Evolutionary conservation across 2,888 invertebrate genomes (phyloP).

Genomic region (Creontiades dilutus): DNA sequence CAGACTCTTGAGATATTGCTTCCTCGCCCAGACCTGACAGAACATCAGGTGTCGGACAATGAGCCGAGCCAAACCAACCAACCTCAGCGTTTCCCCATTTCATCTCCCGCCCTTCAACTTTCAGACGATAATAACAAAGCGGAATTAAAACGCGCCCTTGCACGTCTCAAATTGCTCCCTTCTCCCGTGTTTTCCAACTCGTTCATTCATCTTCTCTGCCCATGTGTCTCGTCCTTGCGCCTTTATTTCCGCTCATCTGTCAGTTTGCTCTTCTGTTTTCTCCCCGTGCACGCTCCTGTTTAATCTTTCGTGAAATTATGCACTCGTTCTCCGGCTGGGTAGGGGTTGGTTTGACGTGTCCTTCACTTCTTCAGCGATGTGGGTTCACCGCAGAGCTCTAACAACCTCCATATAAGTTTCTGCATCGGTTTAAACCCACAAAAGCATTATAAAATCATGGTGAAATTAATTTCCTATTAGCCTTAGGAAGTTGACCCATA

Average conservation of each 20-base stretch:
- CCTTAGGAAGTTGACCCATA: too few relatives aligned
- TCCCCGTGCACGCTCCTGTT: slow-evolving; percentile 45
- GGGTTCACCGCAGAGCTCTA: neutral
- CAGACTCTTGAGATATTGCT: slow-evolving; percentile 66
- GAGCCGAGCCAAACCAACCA: slow-evolving; percentile 8
- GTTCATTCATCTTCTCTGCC: slow-evolving; percentile 64
- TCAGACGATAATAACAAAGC: slow-evolving; percentile 58
- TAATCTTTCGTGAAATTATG: slow-evolving; percentile 56
- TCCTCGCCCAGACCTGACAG: slow-evolving; percentile 66
- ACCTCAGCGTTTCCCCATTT: slow-evolving; percentile 8
- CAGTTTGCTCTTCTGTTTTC: slow-evolving; percentile 34
- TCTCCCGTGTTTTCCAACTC: neutral
- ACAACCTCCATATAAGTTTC: too few relatives aligned
- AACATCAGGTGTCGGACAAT: slow-evolving; percentile 71
- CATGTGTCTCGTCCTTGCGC: slow-evolving; percentile 35
- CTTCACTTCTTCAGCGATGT: neutral
- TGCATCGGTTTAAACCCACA: too few relatives aligned
- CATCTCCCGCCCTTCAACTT: slow-evolving; percentile 12
- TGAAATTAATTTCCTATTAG: too few relatives aligned
- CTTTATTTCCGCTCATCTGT: slow-evolving; percentile 59
- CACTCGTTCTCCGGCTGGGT: neutral
- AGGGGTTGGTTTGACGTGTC: neutral
- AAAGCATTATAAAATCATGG: too few relatives aligned
- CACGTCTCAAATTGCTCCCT: slow-evolving; percentile 51
- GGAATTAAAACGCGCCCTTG: slow-evolving; percentile 61